These are phyloP conservation scores for Heliconius hortense DNA, from an alignment of 2,888 invertebrate species.

Conservation along the genomic window DNA sequence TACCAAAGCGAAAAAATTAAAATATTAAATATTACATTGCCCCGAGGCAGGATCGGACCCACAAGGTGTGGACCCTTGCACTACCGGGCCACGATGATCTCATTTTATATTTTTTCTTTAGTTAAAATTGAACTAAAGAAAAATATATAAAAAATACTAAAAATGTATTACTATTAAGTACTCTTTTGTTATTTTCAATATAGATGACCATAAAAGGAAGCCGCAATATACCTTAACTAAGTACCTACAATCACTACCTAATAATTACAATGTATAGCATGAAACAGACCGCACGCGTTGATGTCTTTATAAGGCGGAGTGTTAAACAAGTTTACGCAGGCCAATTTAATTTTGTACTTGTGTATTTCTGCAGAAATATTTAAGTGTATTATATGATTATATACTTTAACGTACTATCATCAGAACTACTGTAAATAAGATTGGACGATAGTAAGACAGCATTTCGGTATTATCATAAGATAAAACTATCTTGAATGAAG, in stretches of 20 bases:
- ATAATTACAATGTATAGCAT: constrained; percentile 22
- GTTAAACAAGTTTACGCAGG: background rate
- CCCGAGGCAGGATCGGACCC: too few relatives aligned
- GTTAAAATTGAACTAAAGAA: background rate
- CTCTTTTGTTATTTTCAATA: background rate
- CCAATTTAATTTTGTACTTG: background rate
- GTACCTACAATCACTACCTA: constrained; percentile 1
- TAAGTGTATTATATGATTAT: background rate
- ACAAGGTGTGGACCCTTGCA: too few relatives aligned
- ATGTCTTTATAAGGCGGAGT: constrained; percentile 64
- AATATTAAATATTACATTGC: too few relatives aligned
- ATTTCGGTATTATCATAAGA: too few relatives aligned
- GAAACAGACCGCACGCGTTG: constrained; percentile 64
- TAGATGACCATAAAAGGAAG: background rate
- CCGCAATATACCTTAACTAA: background rate
- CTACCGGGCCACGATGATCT: too few relatives aligned
- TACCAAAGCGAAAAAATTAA: too few relatives aligned
- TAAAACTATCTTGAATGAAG: too few relatives aligned
- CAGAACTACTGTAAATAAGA: background rate
- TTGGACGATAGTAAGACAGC: too few relatives aligned
- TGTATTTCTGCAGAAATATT: background rate
- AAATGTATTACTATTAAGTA: background rate
- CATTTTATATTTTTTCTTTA: background rate
- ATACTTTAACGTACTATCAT: background rate
- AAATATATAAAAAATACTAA: background rate